Conservation (phyloP, 2,113 vertebrate species). For the Penelope pileata region DNA sequence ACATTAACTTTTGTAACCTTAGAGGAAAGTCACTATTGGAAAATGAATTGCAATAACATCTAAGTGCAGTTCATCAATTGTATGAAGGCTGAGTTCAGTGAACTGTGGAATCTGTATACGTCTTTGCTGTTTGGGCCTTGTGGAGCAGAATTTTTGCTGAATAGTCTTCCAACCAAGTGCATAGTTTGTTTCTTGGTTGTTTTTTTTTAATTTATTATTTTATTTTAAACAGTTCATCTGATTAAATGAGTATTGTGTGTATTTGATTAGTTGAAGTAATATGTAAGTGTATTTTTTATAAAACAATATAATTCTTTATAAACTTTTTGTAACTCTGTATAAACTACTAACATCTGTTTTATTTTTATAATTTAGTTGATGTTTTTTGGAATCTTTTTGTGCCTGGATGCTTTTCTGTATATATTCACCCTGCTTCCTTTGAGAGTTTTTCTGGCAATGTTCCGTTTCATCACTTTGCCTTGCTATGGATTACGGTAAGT, state of each 20-base stretch:
- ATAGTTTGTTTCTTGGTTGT: too few relatives aligned
- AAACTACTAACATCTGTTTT: slow-evolving; percentile 39
- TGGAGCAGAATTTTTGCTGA: slow-evolving; percentile 33
- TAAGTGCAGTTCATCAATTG: neutral
- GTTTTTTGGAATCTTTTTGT: slow-evolving; percentile 96
- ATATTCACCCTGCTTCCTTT: slow-evolving; percentile 96
- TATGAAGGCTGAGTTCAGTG: neutral
- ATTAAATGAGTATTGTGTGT: neutral
- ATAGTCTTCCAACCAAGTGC: neutral
- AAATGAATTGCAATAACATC: neutral
- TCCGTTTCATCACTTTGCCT: slow-evolving; percentile 90
- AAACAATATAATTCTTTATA: neutral
- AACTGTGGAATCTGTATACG: neutral
- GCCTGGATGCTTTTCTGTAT: slow-evolving; percentile 96
- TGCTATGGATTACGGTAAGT: slow-evolving; percentile 94
- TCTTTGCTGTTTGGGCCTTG: neutral
- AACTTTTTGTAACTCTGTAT: neutral
- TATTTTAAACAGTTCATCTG: neutral
- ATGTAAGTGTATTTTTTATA: neutral
- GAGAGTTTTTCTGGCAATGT: slow-evolving; percentile 89
- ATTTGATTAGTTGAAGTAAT: neutral
- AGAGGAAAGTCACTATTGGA: neutral
- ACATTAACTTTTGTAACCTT: neutral
- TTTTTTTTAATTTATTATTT: too few relatives aligned
- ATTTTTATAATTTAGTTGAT: slow-evolving; percentile 85